Evolutionary conservation across 2,888 invertebrate genomes (phyloP).

Genomic region (Agrypnus murinus): DNA sequence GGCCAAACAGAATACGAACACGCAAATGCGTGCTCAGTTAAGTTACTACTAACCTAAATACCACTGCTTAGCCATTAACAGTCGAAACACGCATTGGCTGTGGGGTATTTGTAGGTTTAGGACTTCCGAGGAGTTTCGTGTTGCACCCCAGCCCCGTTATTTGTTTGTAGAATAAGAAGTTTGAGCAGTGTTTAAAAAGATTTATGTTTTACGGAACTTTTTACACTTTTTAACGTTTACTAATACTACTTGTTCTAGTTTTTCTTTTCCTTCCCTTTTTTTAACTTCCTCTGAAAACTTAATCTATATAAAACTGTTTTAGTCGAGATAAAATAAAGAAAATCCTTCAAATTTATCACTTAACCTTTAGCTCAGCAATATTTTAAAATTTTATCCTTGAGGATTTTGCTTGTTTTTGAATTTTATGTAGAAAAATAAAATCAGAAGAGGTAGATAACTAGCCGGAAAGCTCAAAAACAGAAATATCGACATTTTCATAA

Average conservation of each 20-base stretch:
- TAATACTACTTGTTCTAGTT: conserved; percentile 20
- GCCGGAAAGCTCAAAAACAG: conserved; percentile 9
- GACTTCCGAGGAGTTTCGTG: conserved; percentile 38
- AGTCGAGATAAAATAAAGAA: background rate
- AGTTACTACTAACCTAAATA: conserved; percentile 49
- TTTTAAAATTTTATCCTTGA: no score
- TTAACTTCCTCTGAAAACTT: conserved; percentile 11
- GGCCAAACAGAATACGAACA: conserved; percentile 35
- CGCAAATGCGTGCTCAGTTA: conserved; percentile 42
- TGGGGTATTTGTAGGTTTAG: conserved; percentile 44
- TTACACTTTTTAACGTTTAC: conserved; percentile 37
- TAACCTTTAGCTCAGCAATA: no score
- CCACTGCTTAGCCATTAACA: conserved; percentile 35
- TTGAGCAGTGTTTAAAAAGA: conserved; percentile 37
- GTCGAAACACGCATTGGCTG: conserved; percentile 40
- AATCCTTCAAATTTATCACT: no score
- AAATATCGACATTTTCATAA: conserved; percentile 8
- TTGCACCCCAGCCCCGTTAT: conserved; percentile 27
- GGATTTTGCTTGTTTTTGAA: no score
- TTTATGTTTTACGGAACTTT: conserved; percentile 37
- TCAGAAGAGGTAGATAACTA: no score
- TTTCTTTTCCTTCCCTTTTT: background rate
- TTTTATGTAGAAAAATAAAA: no score
- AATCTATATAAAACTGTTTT: conserved; percentile 1
- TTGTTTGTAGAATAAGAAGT: conserved; percentile 38